A percentile compares a stretch with the other conserved stretches of the same genome.
Evolutionary conservation across 2,797 vertebrate species (phyloP).

Genomic region (Octomys mimax): DNA sequence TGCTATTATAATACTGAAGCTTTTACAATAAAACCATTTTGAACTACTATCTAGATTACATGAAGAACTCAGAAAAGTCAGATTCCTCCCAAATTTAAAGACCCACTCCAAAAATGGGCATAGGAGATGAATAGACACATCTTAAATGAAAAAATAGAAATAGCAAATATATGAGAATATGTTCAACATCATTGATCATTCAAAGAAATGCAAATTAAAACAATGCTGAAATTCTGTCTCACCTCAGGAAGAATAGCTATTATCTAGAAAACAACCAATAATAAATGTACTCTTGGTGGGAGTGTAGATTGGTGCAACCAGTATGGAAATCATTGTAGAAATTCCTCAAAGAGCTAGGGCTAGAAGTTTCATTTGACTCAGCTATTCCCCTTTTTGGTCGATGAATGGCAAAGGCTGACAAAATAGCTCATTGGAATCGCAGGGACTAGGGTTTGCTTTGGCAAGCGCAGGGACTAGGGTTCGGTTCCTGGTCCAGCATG

Average conservation of each 20-base stretch:
- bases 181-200: neutral
- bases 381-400: neutral
- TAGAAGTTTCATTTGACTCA: neutral
- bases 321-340: neutral
- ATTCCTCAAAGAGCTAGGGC: neutral
- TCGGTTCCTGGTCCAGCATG: no score
- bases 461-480: no score
- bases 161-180: neutral
- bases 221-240: neutral
- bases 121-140: neutral
- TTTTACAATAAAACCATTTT: conserved; percentile 59
- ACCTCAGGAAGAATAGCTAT: neutral
- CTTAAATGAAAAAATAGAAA: neutral
- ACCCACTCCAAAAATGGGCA: neutral
- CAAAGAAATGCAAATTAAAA: neutral
- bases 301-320: neutral
- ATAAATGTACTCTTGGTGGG: neutral
- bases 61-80: neutral
- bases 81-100: neutral
- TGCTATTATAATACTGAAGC: neutral
- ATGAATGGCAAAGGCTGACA: no score
- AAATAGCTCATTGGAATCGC: no score
- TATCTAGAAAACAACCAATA: neutral
- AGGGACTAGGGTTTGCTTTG: no score
- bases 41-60: neutral